phyloP scores from a whole-genome alignment of 2,113 vertebrate species.

The Neomonachus schauinslandi region DNA sequence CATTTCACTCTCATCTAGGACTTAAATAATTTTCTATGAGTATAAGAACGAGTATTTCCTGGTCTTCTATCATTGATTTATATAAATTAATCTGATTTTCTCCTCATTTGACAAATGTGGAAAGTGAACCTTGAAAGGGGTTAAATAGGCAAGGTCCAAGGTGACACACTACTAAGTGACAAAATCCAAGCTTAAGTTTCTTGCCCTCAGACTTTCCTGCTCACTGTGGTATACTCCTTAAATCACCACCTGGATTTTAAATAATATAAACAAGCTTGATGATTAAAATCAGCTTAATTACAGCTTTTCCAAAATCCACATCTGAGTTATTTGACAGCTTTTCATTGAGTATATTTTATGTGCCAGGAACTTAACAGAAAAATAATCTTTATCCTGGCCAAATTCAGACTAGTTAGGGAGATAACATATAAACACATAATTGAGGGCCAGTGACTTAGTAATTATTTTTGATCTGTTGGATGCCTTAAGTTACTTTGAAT shows the following conservation, averaged over 20 bases:
- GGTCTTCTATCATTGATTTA: not conserved
- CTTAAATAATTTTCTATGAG: not conserved
- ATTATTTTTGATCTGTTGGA: not conserved
- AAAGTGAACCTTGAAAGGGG: not conserved
- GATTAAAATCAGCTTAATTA: conserved; percentile 16
- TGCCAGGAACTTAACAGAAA: conserved; percentile 42
- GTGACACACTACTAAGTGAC: not conserved
- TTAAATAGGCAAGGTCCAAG: not conserved
- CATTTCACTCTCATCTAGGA: not conserved
- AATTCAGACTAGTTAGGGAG: not conserved
- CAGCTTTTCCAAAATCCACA: conserved; percentile 31
- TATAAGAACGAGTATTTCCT: not conserved
- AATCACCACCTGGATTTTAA: conserved; percentile 42
- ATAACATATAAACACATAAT: not conserved
- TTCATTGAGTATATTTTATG: not conserved
- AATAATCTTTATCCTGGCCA: conserved; percentile 10
- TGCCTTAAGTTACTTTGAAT: not conserved
- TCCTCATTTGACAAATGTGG: not conserved
- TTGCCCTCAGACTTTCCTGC: not conserved
- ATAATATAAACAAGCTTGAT: conserved; percentile 11
- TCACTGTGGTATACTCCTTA: not conserved
- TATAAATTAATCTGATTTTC: not conserved
- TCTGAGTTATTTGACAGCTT: conserved; percentile 11
- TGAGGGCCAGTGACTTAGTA: not conserved
- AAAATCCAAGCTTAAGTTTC: not conserved